Percentiles rank a stretch among this genome's conserved stretches.
Evolutionary conservation across 2,888 invertebrate species (phyloP).

Genomic region (Trissoscelio sp.): DNA sequence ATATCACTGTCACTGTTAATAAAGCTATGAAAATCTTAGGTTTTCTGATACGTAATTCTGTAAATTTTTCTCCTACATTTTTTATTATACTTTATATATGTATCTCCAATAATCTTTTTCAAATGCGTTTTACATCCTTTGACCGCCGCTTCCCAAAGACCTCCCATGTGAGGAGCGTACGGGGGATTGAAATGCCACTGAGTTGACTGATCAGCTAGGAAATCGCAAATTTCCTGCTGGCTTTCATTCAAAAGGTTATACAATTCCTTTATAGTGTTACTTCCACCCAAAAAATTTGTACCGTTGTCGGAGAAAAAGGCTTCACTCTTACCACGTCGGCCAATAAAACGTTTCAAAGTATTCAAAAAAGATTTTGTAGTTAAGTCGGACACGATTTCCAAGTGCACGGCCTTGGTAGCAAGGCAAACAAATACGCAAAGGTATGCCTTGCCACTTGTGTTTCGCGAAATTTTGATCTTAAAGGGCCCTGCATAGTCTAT

Average conservation of each 20-base stretch:
- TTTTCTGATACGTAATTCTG: too few species aligned
- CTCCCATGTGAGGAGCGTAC: conserved; percentile 51
- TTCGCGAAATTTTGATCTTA: conserved; percentile 5
- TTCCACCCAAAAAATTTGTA: background rate
- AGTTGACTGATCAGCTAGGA: background rate
- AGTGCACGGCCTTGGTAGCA: background rate
- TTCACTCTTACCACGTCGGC: background rate
- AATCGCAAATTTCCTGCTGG: too few species aligned
- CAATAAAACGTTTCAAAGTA: background rate
- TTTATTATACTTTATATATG: too few species aligned
- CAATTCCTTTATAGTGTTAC: background rate
- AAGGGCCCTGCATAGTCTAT: conserved; percentile 51
- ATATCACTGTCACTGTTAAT: too few species aligned
- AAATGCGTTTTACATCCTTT: conserved; percentile 75
- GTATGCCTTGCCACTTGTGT: background rate
- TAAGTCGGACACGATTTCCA: background rate
- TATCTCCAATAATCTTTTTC: conserved; percentile 66
- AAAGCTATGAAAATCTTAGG: too few species aligned
- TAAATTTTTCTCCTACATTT: too few species aligned
- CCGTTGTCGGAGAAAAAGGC: background rate
- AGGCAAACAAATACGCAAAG: background rate
- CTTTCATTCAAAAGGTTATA: too few species aligned
- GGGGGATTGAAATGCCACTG: conserved; percentile 74
- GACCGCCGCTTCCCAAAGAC: conserved; percentile 68
- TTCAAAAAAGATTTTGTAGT: background rate